phyloP scores from a whole-genome alignment of 1,140 invertebrate species.

The Diorhabda carinulata region DNA sequence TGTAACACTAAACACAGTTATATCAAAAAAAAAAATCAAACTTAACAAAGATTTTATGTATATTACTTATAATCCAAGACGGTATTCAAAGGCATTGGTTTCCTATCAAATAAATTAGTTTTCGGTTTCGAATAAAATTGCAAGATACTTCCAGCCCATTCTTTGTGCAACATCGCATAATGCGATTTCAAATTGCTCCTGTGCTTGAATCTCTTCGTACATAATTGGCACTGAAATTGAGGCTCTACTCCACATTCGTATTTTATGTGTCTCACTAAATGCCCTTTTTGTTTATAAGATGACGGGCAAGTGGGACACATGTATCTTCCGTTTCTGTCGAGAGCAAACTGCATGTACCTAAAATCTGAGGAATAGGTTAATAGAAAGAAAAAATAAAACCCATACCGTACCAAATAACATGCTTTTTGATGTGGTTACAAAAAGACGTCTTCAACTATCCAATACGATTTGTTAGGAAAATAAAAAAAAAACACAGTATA shows the following conservation, averaged over 20 bases:
- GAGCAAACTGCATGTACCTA: conserved; percentile 31
- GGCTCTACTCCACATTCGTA: conserved; percentile 70
- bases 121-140: neutral
- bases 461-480: neutral
- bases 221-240: conserved; percentile 62
- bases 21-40: too few relatives aligned
- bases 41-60: neutral
- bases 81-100: neutral
- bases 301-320: conserved; percentile 33
- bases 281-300: conserved; percentile 41
- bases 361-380: conserved; percentile 27
- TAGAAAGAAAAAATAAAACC: neutral
- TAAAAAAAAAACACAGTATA: neutral
- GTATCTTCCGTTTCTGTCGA: conserved; percentile 32
- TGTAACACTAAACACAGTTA: too few relatives aligned
- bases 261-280: conserved; percentile 58
- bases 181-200: conserved; percentile 35
- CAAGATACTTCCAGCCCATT: neutral
- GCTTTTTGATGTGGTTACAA: neutral
- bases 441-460: neutral
- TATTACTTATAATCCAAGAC: too few relatives aligned
- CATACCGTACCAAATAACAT: neutral
- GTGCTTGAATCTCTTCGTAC: conserved; percentile 34
- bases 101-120: neutral
- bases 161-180: conserved; percentile 32